A percentile compares a stretch with the other conserved stretches of the same genome.
Evolutionary conservation across 92 coral and sea anemone species (phyloP).

Genomic region (Epizoanthus fatuus): DNA sequence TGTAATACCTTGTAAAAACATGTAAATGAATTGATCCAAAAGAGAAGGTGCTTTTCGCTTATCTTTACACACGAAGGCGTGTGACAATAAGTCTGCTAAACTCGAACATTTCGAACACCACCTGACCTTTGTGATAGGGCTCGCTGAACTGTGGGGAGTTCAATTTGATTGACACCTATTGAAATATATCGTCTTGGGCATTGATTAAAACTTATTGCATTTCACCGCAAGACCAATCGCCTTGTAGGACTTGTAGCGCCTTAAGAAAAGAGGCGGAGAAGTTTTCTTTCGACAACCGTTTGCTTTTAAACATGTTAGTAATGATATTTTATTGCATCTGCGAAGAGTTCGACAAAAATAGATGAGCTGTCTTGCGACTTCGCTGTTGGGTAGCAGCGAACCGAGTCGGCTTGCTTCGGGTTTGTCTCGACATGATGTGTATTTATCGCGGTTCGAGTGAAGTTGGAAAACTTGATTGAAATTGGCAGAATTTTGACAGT

Average conservation of each 20-base stretch:
- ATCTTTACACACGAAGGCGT: constrained; percentile 73
- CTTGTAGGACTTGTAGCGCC: constrained; percentile 32
- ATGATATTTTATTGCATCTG: constrained; percentile 24
- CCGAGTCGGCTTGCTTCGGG: not conserved
- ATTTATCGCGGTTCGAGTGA: constrained; percentile 17
- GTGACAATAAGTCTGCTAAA: constrained; percentile 71
- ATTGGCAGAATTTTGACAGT: constrained; percentile 83
- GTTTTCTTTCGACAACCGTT: constrained; percentile 39
- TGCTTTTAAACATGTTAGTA: constrained; percentile 26
- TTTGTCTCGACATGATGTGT: not conserved
- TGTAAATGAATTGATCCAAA: constrained; percentile 67
- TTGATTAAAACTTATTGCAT: constrained; percentile 92
- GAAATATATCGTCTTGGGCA: constrained; percentile 65
- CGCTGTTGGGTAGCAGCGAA: not conserved
- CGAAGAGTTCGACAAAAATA: not conserved
- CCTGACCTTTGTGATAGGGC: constrained; percentile 57
- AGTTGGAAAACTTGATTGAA: constrained; percentile 65
- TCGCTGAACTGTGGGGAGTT: constrained; percentile 65
- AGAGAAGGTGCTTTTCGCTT: constrained; percentile 68
- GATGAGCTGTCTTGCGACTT: not conserved
- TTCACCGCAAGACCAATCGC: constrained; percentile 83
- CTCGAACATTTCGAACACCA: constrained; percentile 59
- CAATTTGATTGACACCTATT: constrained; percentile 82
- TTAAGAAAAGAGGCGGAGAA: constrained; percentile 59
- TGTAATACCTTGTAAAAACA: constrained; percentile 71